Base-by-base conservation (phyloP, 2,888 invertebrate genomes). In the Oscheius sp. region DNA sequence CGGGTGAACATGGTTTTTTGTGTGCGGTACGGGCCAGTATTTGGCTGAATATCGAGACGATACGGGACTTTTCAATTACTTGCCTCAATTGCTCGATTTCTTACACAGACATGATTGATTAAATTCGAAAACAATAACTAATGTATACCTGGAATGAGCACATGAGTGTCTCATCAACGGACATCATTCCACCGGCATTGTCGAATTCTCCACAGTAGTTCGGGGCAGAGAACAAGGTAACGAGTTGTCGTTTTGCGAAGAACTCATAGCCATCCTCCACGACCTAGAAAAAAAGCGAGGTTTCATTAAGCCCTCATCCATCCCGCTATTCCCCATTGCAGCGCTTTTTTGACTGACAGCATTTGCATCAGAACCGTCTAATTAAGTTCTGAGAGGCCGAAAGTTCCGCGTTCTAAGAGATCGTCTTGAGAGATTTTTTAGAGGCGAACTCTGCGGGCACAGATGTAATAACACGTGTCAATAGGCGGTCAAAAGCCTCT, bases 181-280 rank as follows among this genome's bases (percentile, higher is more conserved):
- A 95, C 98, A 98, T 98, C 97, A 98, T 98, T 78, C 96, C 98
- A 73, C 98, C 98, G 70, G 98, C 97, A 90, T 98, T 98, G 90
- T 97, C 96, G 89, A 97, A 96, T 91, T 96, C 96, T n/a, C 96
- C 90, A 76, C 90, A 90, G 80, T 90, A 90, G 90, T 97, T 97
- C 42, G 96, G 96, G 59, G 96, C 96, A n/a, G 97, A 98, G 91
- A 99, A 99, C 73, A 98, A 91, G 1, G 98, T 99, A 72, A 99
- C 98, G 89, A 99, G 92, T 90, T 98, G 97, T 79, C 98, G 92
- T 90, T 99, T 98, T 21, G 98, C 97, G 91, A 98, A 98, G 91
- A 98, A 99, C 90, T 99, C 98, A 90, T 99, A 99, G 1, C 98
- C 98, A 91, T 99, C 98, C 91, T 98, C 98, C 65, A 98, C 98